Conservation (phyloP, 2,888 invertebrate species). For the Ephialtes manifestator region DNA sequence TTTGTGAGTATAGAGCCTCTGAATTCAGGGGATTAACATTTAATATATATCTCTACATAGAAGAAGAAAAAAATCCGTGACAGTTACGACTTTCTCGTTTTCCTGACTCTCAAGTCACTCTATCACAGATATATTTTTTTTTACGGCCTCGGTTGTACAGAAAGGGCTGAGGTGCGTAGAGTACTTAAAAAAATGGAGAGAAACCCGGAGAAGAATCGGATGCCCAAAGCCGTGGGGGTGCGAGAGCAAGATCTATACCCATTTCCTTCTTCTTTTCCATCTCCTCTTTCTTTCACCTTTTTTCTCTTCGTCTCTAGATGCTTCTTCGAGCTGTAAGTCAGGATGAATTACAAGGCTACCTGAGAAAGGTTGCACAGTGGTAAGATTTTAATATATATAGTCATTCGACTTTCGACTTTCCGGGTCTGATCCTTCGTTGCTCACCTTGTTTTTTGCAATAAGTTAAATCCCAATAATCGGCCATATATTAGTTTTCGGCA, state of each 20-base stretch:
- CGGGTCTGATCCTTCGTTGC: constrained; percentile 33
- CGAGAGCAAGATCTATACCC: constrained; percentile 57
- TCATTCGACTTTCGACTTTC: constrained; percentile 70
- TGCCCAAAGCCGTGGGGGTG: constrained; percentile 70
- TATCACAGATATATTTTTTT: constrained; percentile 5
- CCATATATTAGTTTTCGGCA: no score
- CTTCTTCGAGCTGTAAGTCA: constrained; percentile 57
- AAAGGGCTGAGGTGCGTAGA: constrained; percentile 29
- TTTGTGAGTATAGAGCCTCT: neutral
- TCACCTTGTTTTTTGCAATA: constrained; percentile 15
- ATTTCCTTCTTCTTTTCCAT: constrained; percentile 46
- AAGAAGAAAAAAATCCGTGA: constrained; percentile 9
- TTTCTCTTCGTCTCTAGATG: constrained; percentile 14
- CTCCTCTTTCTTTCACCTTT: constrained; percentile 8
- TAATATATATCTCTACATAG: neutral
- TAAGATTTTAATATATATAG: constrained; percentile 33
- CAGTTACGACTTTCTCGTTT: constrained; percentile 31
- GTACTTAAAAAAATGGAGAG: constrained; percentile 31
- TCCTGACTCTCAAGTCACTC: constrained; percentile 19
- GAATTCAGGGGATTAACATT: constrained; percentile 5
- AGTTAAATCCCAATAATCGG: no score
- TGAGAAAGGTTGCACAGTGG: constrained; percentile 61
- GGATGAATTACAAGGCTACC: constrained; percentile 74
- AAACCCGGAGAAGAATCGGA: constrained; percentile 33
- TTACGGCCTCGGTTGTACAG: constrained; percentile 9